A percentile compares a stretch with the other conserved stretches of the same genome.
phyloP scores from a whole-genome alignment of 2,113 vertebrate genomes.

The Pseudorasbora parva region DNA sequence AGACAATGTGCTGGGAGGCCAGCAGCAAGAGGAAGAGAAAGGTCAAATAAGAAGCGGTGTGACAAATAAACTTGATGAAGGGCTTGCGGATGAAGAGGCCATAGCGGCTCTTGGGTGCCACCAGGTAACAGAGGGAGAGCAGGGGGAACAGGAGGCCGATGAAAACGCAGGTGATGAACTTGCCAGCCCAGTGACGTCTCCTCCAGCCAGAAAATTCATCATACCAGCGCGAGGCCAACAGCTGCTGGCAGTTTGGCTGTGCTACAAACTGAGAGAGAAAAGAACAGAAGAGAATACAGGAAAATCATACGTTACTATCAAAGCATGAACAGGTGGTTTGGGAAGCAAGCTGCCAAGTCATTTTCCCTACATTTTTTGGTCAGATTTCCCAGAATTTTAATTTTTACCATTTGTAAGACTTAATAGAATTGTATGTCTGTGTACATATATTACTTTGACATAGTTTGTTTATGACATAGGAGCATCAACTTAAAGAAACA shows the following conservation, averaged over 20 bases:
- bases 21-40: conserved; percentile 94
- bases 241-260: conserved; percentile 97
- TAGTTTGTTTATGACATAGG: not conserved
- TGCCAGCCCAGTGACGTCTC: conserved; percentile 92
- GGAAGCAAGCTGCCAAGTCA: not conserved
- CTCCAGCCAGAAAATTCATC: conserved; percentile 97
- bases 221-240: conserved; percentile 96
- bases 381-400: not conserved
- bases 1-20: conserved; percentile 91
- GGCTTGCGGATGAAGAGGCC: conserved; percentile 96
- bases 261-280: conserved; percentile 86
- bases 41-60: conserved; percentile 97
- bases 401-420: not conserved
- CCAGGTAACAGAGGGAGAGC: conserved; percentile 91
- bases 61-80: conserved; percentile 99
- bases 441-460: not conserved
- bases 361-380: not conserved
- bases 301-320: not conserved
- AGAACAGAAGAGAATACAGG: not conserved
- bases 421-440: not conserved
- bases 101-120: conserved; percentile 89
- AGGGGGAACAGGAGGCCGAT: conserved; percentile 93
- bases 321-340: not conserved
- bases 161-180: conserved; percentile 90
- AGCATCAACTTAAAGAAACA: not conserved